Evolutionary conservation across 2,113 vertebrate genomes (phyloP).

Genomic region (Erythrolamprus reginae): DNA sequence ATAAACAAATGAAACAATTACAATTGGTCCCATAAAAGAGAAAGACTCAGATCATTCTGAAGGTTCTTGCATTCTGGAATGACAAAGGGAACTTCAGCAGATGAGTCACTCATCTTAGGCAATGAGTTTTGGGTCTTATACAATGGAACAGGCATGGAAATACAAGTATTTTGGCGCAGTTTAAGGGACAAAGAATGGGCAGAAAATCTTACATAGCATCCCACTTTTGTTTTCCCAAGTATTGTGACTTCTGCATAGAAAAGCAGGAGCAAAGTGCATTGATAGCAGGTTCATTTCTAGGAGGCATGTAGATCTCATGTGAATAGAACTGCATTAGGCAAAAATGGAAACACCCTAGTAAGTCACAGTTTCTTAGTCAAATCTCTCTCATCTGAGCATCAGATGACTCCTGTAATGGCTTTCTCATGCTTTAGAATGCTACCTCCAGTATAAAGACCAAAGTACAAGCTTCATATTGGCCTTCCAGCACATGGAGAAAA

Average conservation of each 20-base stretch:
- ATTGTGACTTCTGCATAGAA: neutral
- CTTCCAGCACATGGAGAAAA: neutral
- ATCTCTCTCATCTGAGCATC: neutral
- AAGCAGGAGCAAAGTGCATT: neutral
- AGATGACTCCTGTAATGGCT: neutral
- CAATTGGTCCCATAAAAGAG: neutral
- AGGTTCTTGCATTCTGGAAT: slow-evolving; percentile 5
- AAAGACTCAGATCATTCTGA: neutral
- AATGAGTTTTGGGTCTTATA: neutral
- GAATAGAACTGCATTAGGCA: neutral
- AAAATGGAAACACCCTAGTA: neutral
- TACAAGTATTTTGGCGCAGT: neutral
- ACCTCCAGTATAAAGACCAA: neutral
- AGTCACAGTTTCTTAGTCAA: neutral
- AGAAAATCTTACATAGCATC: neutral
- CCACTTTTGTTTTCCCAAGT: neutral
- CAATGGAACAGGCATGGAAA: too few relatives aligned
- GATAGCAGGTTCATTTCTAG: neutral
- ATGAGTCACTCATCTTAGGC: slow-evolving; percentile 5
- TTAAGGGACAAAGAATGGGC: neutral
- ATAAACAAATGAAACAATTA: slow-evolving; percentile 1
- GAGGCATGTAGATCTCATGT: neutral
- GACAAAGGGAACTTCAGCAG: neutral
- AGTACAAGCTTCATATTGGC: neutral
- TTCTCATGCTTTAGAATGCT: neutral